phyloP scores from a whole-genome alignment of 2,888 invertebrate genomes.

The Helicoverpa assulta region DNA sequence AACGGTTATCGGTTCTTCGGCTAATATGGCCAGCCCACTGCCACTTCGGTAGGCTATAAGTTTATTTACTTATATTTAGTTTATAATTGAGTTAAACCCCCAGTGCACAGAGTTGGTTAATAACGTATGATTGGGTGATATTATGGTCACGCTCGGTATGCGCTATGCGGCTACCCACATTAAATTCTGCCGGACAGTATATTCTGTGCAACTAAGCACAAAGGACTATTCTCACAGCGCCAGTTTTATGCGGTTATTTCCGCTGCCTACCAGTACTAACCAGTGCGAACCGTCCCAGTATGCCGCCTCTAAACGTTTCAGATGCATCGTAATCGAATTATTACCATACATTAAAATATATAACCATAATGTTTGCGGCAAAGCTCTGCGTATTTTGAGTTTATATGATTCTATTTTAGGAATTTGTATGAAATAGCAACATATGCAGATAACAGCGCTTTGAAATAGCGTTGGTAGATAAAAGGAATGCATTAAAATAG shows the following conservation, averaged over 20 bases:
- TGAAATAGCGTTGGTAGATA: too few relatives aligned
- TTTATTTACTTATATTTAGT: conserved; percentile 1
- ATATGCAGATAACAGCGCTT: conserved; percentile 1
- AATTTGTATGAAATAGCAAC: conserved; percentile 2
- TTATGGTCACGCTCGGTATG: conserved; percentile 34
- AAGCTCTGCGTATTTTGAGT: neutral
- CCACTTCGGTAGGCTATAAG: too few relatives aligned
- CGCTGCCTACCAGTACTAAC: conserved; percentile 13
- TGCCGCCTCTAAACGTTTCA: conserved; percentile 36
- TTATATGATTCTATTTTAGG: neutral
- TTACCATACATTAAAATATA: conserved; percentile 31
- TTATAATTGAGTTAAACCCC: neutral
- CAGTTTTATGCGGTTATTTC: conserved; percentile 39
- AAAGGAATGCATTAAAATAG: neutral
- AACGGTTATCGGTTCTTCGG: too few relatives aligned
- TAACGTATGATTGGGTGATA: conserved; percentile 34
- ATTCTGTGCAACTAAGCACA: conserved; percentile 36
- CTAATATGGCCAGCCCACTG: too few relatives aligned
- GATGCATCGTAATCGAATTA: conserved; percentile 44
- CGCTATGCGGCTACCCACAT: conserved; percentile 49
- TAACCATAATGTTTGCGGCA: neutral
- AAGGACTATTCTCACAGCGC: conserved; percentile 39
- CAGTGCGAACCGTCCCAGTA: conserved; percentile 24
- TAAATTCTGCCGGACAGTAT: conserved; percentile 32
- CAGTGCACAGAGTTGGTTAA: conserved; percentile 15